Evolutionary conservation across 2,797 vertebrate genomes (phyloP), one percentile per base, ranked within the genome.

Genomic region (Centroberyx gerrardi): DNA sequence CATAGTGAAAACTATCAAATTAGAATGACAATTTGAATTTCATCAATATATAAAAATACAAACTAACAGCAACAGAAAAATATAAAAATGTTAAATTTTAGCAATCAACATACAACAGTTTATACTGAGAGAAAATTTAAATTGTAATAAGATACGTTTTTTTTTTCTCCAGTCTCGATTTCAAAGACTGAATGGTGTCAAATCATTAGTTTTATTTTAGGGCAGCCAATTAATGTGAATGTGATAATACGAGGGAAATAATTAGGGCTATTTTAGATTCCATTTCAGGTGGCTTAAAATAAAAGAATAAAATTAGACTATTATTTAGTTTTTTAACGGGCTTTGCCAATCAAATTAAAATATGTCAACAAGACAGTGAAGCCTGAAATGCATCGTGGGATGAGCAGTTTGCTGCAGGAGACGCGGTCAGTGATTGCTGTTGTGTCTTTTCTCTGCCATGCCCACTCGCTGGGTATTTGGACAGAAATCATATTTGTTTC

Each of bases 401-500:
- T 46, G 44, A 46, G 44, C 6, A 7, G 33, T 36, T 36, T 36
- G 33, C 13, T 14, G 13, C 44, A 46, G 44, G 15, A 14, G 44
- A 46, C 14, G 44, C 91, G 93, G 92, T 93, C 94, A 93, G 93
- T 95, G 93, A 87, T 79, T 67, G 68, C 62, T 85, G 83, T 87
- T 72, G 72, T 76, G 86, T 82, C 78, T 85, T 36, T 36, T 36
- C 33, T 36, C 8, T 36, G 6, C 6, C 8, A 36, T 36, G 33
- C 33, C 33, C 33, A 36, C 91, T 87, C 68, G 84, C 82, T 88
- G 92, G 67, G 90, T 81, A 87, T 83, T 80, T 93, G 90, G 87
- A 58, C 91, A 92, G 77, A 58, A 94, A 92, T 90, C 87, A 93
- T 91, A 94, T 66, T 94, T 96, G 93, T 96, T 94, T 95, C 86